Conservation (phyloP, 1,140 invertebrate species). For the Acromyrmex heyeri region DNA sequence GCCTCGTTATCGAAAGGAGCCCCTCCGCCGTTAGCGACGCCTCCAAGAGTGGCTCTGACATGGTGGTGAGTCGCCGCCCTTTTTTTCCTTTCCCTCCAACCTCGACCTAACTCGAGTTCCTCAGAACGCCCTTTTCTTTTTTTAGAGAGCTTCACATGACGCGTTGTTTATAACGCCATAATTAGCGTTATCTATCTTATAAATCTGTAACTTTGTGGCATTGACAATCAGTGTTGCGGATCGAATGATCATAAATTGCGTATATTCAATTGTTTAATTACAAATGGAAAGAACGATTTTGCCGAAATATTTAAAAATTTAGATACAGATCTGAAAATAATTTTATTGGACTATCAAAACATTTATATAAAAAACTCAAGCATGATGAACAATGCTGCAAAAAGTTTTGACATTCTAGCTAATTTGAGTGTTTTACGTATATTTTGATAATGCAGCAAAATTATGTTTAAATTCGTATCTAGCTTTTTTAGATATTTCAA, state of each 20-base stretch:
- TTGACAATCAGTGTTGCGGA: neutral
- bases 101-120: neutral
- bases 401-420: too few species aligned
- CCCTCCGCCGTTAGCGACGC: conserved; percentile 91
- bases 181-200: neutral
- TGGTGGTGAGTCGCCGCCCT: conserved; percentile 87
- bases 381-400: too few species aligned
- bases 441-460: too few species aligned
- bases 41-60: conserved; percentile 91
- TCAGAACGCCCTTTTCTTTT: conserved; percentile 20
- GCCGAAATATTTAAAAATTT: too few species aligned
- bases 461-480: too few species aligned
- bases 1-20: conserved; percentile 87
- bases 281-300: too few species aligned
- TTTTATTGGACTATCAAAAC: too few species aligned
- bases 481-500: too few species aligned
- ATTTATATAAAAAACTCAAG: too few species aligned
- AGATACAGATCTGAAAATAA: too few species aligned
- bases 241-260: neutral
- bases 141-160: neutral
- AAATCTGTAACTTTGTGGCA: neutral
- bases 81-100: conserved; percentile 22
- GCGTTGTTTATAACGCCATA: conserved; percentile 29
- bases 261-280: too few species aligned
- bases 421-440: too few species aligned